Conservation (phyloP, 1,140 invertebrate genomes). For the Scaptomyza pallida region DNA sequence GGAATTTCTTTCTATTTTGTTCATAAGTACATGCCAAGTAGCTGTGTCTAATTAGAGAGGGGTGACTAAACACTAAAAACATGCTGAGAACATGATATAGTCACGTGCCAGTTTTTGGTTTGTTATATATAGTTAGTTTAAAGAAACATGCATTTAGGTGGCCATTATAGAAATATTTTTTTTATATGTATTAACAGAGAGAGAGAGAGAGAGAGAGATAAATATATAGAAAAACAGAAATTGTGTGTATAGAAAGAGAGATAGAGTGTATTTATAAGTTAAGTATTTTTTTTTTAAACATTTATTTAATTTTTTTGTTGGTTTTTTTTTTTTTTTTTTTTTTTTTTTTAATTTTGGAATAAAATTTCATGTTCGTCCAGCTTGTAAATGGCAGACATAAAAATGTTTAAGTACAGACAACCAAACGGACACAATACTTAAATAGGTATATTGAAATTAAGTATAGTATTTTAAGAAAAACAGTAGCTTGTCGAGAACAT, state of each 20-base stretch:
- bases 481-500: constrained; percentile 60
- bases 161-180: constrained; percentile 29
- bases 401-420: constrained; percentile 84
- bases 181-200: too few species aligned
- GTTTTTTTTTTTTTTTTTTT: constrained; percentile 41
- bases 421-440: constrained; percentile 82
- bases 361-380: constrained; percentile 70
- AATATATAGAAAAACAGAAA: constrained; percentile 12
- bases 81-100: constrained; percentile 47
- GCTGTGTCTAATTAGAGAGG: constrained; percentile 37
- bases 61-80: constrained; percentile 60
- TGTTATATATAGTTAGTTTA: constrained; percentile 36
- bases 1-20: constrained; percentile 12
- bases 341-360: constrained; percentile 71
- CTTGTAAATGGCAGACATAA: constrained; percentile 81
- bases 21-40: constrained; percentile 28
- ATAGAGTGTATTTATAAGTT: constrained; percentile 48
- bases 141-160: constrained; percentile 70
- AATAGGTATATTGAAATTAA: constrained; percentile 74
- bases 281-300: constrained; percentile 47
- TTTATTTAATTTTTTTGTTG: constrained; percentile 43
- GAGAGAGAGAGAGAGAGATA: constrained; percentile 26
- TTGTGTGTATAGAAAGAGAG: constrained; percentile 9
- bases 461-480: constrained; percentile 71
- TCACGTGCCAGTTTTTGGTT: constrained; percentile 27